Base-by-base conservation (phyloP, 2,797 vertebrate genomes). In the Tangara arthus region DNA sequence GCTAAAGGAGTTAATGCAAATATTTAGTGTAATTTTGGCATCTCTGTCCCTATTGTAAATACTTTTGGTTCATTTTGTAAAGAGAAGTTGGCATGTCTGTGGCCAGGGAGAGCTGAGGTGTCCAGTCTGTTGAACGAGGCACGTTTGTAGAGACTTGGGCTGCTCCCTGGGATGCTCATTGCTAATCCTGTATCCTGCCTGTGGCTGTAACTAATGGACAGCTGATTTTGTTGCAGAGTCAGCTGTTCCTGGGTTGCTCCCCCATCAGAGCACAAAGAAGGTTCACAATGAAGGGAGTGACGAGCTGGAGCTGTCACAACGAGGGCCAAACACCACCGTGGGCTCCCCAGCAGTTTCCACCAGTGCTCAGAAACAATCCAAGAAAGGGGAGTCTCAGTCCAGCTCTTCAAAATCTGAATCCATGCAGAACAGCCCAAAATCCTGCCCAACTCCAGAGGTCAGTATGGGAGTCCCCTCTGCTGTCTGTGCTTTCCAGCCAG, bases 371-470 rank as follows among this genome's bases (percentile, higher is more conserved):
- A 98, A 97, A 85, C 96, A 98, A 94, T 91, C 98, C 98, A 95
- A 94, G 95, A 98, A 97, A 65, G 57, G 79, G 47, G 98, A 98
- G 75, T 98, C 98, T 75, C 98, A 98, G 83, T 98, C 98, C 89
- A 98, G 97, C 97, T 98, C 98, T 69, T 98, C 98, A 50, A 99
- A 98, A 96, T 99, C 99, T 0, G 99, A 99, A 90, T 98, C 98
- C 26, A 47, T 98, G 94, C 98, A 99, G 84, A 99, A 98, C 93
- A 99, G 99, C n/a, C 98, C 98, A 85, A 99, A 99, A 95, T 98
- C 98, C 20, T 99, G 99, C 93, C 98, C 98, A 6, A 99, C 99
- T 14, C 99, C 99, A 5, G 99, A 99, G 98, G 99, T 99, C 69
- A 97, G 97, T 96, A 9, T 81, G 72, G 42, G 26, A 79, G 14